Percentiles rank a stretch among this genome's conserved stretches.
phyloP scores from a whole-genome alignment of 2,113 vertebrate genomes.

The Pomatostomus ruficeps region DNA sequence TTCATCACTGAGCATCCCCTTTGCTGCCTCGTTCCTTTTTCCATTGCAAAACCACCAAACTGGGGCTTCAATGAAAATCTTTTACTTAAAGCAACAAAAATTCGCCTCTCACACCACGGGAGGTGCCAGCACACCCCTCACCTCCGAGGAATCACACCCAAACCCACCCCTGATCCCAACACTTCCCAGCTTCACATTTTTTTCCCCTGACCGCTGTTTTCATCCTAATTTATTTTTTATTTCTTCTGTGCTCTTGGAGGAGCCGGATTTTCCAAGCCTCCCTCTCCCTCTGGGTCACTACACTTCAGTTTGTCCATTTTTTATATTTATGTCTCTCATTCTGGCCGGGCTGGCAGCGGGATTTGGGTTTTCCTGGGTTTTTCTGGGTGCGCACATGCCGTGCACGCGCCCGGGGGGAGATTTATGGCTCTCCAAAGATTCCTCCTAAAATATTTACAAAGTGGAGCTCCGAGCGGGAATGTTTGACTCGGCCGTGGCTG shows the following conservation, averaged over 20 bases:
- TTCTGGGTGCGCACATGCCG: neutral
- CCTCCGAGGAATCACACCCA: neutral
- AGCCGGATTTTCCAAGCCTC: neutral
- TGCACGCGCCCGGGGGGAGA: neutral
- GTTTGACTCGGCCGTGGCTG: neutral
- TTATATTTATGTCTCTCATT: neutral
- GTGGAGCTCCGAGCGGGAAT: neutral
- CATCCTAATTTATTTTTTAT: neutral
- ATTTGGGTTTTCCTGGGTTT: neutral
- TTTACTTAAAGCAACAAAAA: neutral
- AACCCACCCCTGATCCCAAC: neutral
- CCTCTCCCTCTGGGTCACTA: neutral
- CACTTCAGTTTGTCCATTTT: neutral
- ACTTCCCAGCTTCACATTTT: neutral
- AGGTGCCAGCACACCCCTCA: neutral
- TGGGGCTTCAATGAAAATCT: neutral
- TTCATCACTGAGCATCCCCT: neutral
- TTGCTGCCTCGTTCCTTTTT: neutral
- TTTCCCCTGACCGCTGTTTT: accelerated
- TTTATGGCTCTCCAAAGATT: slow-evolving; percentile 62
- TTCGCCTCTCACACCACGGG: accelerated
- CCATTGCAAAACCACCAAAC: neutral
- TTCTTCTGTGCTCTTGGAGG: accelerated
- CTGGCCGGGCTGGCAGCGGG: neutral
- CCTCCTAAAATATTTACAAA: slow-evolving; percentile 66